These are phyloP conservation scores for Iguana delicatissima DNA, from an alignment of 2,797 vertebrate species.

Conservation along the genomic window DNA sequence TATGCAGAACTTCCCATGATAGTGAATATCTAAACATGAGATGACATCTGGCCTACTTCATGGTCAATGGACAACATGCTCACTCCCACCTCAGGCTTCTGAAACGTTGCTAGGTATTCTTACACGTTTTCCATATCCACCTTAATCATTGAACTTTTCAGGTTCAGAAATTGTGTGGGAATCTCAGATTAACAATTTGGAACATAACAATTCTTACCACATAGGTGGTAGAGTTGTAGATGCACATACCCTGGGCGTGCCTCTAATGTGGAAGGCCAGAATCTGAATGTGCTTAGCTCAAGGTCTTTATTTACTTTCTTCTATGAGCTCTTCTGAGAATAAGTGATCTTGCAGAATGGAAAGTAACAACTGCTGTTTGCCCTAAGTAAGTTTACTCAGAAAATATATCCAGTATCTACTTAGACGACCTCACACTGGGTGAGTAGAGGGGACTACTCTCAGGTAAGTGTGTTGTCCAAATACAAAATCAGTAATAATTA, in stretches of 20 bases:
- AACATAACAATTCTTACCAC: neutral
- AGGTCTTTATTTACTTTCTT: neutral
- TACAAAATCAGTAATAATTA: neutral
- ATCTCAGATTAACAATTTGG: neutral
- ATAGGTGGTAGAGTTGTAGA: neutral
- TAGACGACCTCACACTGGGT: no score
- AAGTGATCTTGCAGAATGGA: neutral
- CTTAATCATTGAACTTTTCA: neutral
- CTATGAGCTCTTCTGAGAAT: neutral
- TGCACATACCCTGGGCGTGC: neutral
- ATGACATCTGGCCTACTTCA: neutral
- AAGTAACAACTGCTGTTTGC: neutral
- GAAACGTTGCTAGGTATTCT: neutral
- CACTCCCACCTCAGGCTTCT: neutral
- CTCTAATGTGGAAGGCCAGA: neutral
- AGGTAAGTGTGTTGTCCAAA: neutral
- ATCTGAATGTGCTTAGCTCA: neutral
- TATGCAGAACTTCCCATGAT: neutral
- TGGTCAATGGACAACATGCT: neutral
- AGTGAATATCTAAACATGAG: neutral
- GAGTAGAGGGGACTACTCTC: neutral
- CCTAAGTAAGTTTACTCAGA: neutral
- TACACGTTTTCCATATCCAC: neutral
- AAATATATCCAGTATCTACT: no score
- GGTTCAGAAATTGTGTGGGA: neutral